Base-by-base conservation (phyloP, 2,113 vertebrate species). In the Serinus canaria region DNA sequence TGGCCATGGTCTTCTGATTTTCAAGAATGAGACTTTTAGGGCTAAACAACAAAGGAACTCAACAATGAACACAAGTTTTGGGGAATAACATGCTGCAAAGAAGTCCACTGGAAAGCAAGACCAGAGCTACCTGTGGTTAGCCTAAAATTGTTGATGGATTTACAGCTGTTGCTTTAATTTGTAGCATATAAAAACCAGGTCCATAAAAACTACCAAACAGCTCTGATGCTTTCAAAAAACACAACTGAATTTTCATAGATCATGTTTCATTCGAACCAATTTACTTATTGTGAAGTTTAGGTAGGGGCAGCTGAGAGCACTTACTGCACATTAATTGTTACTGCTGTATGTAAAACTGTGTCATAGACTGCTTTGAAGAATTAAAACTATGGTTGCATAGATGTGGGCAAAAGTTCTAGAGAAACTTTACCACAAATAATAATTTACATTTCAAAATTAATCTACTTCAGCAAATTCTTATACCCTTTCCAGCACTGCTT, bases 361-460 rank as follows among this genome's bases (percentile, higher is more conserved):
- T 43, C 28, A 44, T 33, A 73, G 50, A 18, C 33, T 78, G 60
- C 76, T 95, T 73, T 91, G 94, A 89, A 91, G 80, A 63, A 44
- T 72, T 73, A 56, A 85, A 58, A 47, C 18, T 28, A 33, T 44
- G n/a, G 68, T 72, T 77, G 27, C 25, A 85, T 24, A 68, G 66
- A 83, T 74, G 70, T 90, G 86, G 50, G 44, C 13, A 63, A 59
- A 80, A 70, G 35, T 59, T 66, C 52, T 47, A 37, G 30, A 74
- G 81, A 78, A 73, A 64, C 33, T 30, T 74, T 60, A 44, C 75
- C 39, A 16, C 60, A 83, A 81, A 70, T 74, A 84, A 41, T 64
- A 22, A 85, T 91, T 89, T 95, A 41, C 84, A 87, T 80, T 83
- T 90, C 47, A 83, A 72, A 79, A 90, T 44, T 55, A 78, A 68